phyloP scores from a whole-genome alignment of 2,797 vertebrate species.

The Macropus fuliginosus region DNA sequence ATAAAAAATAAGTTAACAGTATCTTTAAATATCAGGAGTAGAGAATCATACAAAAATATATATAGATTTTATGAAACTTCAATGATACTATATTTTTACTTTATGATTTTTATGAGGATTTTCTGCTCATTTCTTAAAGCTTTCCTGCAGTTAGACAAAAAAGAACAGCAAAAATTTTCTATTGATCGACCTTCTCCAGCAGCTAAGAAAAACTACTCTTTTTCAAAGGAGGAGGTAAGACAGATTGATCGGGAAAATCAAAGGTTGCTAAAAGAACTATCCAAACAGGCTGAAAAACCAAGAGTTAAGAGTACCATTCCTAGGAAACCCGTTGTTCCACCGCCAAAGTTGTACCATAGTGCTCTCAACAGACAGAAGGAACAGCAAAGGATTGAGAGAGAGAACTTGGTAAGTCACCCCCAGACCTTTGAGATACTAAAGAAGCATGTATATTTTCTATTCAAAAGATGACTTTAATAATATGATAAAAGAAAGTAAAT shows the following conservation, averaged over 20 bases:
- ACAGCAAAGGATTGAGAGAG: slow-evolving; percentile 93
- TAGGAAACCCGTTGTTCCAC: slow-evolving; percentile 70
- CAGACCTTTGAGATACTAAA: slow-evolving; percentile 22
- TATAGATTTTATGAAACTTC: neutral
- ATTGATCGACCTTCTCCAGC: slow-evolving; percentile 81
- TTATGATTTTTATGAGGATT: neutral
- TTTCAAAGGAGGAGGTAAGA: slow-evolving; percentile 91
- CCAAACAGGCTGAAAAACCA: slow-evolving; percentile 85
- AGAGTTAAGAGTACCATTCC: slow-evolving; percentile 78
- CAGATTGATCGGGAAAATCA: slow-evolving; percentile 95
- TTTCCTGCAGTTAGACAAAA: slow-evolving; percentile 88
- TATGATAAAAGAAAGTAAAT: neutral
- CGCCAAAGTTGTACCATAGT: slow-evolving; percentile 87
- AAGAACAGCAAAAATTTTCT: slow-evolving; percentile 80
- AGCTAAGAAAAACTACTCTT: slow-evolving; percentile 93
- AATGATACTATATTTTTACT: neutral
- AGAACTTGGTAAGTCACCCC: slow-evolving; percentile 92
- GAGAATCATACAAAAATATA: neutral
- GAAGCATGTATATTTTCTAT: neutral
- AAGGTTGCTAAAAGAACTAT: slow-evolving; percentile 91
- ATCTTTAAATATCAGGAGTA: neutral
- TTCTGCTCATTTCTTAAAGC: slow-evolving; percentile 80
- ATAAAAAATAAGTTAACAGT: neutral
- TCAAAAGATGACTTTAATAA: neutral
- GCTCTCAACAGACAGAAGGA: slow-evolving; percentile 93